Conservation (phyloP, 2,113 vertebrate genomes). For the Marmota monax region DNA sequence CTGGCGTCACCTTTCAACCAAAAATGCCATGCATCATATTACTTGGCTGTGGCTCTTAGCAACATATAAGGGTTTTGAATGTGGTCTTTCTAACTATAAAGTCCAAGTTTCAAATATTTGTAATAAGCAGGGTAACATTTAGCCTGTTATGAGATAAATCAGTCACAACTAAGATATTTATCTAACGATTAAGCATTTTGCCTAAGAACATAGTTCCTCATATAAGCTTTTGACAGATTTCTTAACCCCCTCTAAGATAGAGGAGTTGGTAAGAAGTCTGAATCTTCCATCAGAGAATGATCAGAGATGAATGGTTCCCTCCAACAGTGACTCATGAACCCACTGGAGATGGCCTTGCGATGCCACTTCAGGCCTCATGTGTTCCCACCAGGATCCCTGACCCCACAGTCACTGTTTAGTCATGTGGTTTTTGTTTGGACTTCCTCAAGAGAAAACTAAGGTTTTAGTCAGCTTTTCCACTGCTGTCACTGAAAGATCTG, state of each 20-base stretch:
- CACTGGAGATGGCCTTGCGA: too few species aligned
- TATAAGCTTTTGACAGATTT: neutral
- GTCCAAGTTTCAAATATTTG: neutral
- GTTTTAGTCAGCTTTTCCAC: too few species aligned
- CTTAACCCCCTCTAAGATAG: neutral
- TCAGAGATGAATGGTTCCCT: neutral
- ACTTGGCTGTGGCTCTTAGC: too few species aligned
- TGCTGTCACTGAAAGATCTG: too few species aligned
- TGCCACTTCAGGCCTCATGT: neutral
- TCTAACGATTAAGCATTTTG: conserved; percentile 25
- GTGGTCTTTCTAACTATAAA: neutral
- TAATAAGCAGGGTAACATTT: conserved; percentile 11
- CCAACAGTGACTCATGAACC: neutral
- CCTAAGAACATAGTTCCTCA: neutral
- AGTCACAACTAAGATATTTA: neutral
- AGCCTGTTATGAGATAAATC: neutral
- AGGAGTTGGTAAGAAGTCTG: neutral
- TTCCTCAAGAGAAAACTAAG: neutral
- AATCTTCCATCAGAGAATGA: neutral
- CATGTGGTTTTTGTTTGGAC: neutral
- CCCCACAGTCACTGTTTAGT: neutral
- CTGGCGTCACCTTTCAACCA: too few species aligned
- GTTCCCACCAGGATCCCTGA: neutral
- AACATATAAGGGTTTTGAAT: neutral
- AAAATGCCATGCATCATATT: too few species aligned